A percentile compares a stretch with the other conserved stretches of the same genome.
Evolutionary conservation across 2,888 invertebrate species (phyloP).

Genomic region (Theristus sp.): DNA sequence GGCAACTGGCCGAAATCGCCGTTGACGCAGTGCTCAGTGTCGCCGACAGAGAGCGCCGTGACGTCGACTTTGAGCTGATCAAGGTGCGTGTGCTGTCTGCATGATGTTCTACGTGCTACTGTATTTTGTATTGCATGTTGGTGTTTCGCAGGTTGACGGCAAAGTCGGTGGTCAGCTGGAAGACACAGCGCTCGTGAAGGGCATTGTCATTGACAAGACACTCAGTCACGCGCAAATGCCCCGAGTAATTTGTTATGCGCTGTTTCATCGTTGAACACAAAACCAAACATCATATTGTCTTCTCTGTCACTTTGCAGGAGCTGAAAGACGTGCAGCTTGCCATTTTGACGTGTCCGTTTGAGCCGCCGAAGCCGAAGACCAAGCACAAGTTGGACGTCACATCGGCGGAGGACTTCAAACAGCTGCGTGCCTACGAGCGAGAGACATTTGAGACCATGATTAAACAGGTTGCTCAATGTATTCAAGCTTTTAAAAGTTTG

Average conservation of each 20-base stretch:
- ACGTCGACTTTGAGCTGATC: slow-evolving; percentile 97
- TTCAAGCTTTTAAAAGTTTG: not conserved
- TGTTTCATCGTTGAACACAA: no score
- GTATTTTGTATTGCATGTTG: no score
- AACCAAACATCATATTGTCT: no score
- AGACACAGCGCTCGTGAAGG: slow-evolving; percentile 83
- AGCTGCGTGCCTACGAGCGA: slow-evolving; percentile 72
- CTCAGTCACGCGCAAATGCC: slow-evolving; percentile 96
- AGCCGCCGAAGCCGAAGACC: slow-evolving; percentile 98
- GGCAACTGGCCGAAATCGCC: slow-evolving; percentile 95
- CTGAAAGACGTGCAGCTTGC: slow-evolving; percentile 75
- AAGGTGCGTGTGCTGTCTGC: no score
- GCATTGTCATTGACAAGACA: slow-evolving; percentile 93
- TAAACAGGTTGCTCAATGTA: slow-evolving; percentile 31
- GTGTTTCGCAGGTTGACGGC: no score
- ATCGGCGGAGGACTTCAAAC: slow-evolving; percentile 81
- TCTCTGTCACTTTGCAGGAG: slow-evolving; percentile 28
- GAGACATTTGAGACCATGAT: slow-evolving; percentile 92
- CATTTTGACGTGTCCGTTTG: slow-evolving; percentile 95
- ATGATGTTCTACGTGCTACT: no score
- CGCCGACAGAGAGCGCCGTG: slow-evolving; percentile 72
- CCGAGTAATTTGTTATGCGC: slow-evolving; percentile 42
- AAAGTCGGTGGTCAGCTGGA: slow-evolving; percentile 92
- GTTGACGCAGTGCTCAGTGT: slow-evolving; percentile 90
- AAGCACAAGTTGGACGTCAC: slow-evolving; percentile 97